Evolutionary conservation across 2,888 invertebrate species (phyloP).

Genomic region (Harpalus rubripes): DNA sequence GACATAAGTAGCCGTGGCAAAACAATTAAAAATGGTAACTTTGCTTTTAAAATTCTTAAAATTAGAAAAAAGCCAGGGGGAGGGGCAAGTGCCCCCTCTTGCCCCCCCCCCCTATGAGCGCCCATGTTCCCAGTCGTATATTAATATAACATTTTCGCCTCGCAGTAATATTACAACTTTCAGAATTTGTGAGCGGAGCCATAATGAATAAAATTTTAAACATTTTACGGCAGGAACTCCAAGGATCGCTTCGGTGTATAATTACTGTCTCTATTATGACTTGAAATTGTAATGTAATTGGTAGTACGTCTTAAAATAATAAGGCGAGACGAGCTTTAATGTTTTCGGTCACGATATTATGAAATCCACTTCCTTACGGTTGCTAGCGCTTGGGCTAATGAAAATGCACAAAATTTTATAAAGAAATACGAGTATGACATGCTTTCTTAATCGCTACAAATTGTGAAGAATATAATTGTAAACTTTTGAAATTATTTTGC

Average conservation of each 20-base stretch:
- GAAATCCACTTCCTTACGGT: constrained; percentile 25
- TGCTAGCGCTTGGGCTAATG: constrained; percentile 12
- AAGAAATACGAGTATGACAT: not conserved
- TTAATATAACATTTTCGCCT: constrained; percentile 16
- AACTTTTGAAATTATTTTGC: constrained; percentile 3
- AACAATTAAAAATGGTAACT: too few species aligned
- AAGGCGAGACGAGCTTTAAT: constrained; percentile 43
- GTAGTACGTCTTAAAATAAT: constrained; percentile 50
- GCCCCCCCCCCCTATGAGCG: too few species aligned
- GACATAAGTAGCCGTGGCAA: too few species aligned
- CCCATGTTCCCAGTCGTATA: not conserved
- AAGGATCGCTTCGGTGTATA: constrained; percentile 8
- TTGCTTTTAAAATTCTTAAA: too few species aligned
- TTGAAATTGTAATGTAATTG: constrained; percentile 53
- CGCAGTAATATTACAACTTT: constrained; percentile 9
- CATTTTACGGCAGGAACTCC: constrained; percentile 17
- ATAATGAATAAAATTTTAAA: constrained; percentile 10
- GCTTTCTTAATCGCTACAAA: not conserved
- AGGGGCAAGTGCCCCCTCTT: too few species aligned
- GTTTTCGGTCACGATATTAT: constrained; percentile 45
- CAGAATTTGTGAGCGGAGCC: not conserved
- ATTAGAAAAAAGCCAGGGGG: too few species aligned
- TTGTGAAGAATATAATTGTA: not conserved
- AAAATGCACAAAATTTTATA: constrained; percentile 11
- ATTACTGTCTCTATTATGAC: constrained; percentile 53